phyloP scores from a whole-genome alignment of 2,797 vertebrate genomes.

The Meda fulgida region DNA sequence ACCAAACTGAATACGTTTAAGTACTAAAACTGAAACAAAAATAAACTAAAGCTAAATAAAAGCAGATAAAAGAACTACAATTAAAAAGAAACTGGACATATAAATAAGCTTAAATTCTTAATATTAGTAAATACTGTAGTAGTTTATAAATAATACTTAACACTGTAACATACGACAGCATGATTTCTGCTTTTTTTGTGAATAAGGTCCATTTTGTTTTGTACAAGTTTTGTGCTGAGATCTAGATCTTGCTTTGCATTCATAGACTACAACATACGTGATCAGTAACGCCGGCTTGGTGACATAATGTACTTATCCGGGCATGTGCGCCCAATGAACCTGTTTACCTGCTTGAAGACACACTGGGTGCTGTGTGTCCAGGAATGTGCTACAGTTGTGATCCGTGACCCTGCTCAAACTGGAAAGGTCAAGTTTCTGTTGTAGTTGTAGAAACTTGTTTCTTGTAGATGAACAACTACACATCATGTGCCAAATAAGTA shows the following conservation, averaged over 20 bases:
- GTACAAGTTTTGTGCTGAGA: neutral
- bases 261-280: neutral
- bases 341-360: neutral
- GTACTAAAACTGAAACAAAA: too few species aligned
- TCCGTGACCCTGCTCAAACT: neutral
- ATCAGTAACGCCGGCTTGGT: neutral
- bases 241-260: neutral
- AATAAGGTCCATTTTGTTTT: neutral
- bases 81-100: too few species aligned
- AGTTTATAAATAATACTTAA: too few species aligned
- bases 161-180: neutral
- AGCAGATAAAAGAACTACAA: too few species aligned
- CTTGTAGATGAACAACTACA: neutral
- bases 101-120: too few species aligned
- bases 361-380: conserved; percentile 4
- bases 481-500: neutral
- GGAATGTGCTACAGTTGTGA: conserved; percentile 2
- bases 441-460: conserved; percentile 17
- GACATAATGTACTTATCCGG: neutral
- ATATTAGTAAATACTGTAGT: too few species aligned
- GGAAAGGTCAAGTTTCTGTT: conserved; percentile 7
- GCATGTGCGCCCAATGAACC: neutral
- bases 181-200: neutral
- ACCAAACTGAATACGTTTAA: too few species aligned
- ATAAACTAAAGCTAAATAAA: too few species aligned